Evolutionary conservation across 2,113 vertebrate species (phyloP), one percentile per base, ranked within the genome.

Genomic region (Ascaphus truei): DNA sequence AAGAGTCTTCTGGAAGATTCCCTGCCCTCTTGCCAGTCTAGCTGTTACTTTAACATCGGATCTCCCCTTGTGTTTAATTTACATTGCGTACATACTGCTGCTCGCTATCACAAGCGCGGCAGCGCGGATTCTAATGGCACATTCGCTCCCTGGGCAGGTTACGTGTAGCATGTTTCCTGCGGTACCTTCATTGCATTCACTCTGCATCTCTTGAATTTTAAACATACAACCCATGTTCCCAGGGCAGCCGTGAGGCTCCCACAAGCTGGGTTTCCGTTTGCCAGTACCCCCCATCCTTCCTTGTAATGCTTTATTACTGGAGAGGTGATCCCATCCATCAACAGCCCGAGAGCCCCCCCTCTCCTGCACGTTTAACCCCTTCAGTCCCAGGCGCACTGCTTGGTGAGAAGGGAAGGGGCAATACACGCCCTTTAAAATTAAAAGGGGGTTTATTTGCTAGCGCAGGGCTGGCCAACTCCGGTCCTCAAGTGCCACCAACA

Each of bases 251-350:
- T 34, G 20, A 68, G 64, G 52, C 53, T 68, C 39, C 52, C 64
- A 58, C 39, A 47, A 68, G 52, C 64, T 58, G 52, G 33, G 37
- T 56, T 58, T 36, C 53, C 39, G 58, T 68, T 68, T 68, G 39
- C 58, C 64, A 68, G n/a, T 68, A 68, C 58, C 34, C 13, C 51
- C 64, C 63, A 65, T 53, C 63, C 51, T 45, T 68, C 64, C 29
- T 39, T 68, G 64, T 58, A 68, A 68, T 57, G 53, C 25, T 68
- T 68, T 58, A 68, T 68, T 68, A 68, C 64, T 36, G 41, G 39
- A 68, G 64, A 68, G 29, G 52, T 68, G 58, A 68, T 58, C 52
- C 34, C 27, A 68, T 57, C 64, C 47, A 68, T 68, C 39, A 68
- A 68, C 64, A 68, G 37, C 52, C 58, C 34, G 64, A 68, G 39